Percentiles rank a stretch among this genome's conserved stretches.
Evolutionary conservation across 2,888 invertebrate genomes (phyloP).

Genomic region (Philhelius pedissequus): DNA sequence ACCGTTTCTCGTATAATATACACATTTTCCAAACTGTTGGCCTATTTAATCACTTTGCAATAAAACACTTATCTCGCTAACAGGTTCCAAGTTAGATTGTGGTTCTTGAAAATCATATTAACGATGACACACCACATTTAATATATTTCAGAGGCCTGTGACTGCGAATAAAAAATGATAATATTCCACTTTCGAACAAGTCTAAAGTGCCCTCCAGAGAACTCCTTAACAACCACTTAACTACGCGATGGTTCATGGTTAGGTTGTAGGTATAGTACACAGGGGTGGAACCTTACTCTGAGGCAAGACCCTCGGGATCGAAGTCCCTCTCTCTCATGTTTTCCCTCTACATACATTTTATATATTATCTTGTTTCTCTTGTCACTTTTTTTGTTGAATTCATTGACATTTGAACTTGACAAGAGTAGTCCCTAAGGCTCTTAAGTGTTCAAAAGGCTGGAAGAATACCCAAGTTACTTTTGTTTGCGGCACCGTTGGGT

Average conservation of each 20-base stretch:
- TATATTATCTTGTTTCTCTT: slow-evolving; percentile 2
- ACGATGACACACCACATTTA: slow-evolving; percentile 18
- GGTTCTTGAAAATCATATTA: background rate
- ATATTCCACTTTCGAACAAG: slow-evolving; percentile 15
- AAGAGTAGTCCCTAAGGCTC: slow-evolving; percentile 40
- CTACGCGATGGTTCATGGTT: slow-evolving; percentile 25
- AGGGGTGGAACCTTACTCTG: slow-evolving; percentile 26
- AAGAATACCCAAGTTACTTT: slow-evolving; percentile 16
- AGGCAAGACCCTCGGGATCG: slow-evolving; percentile 15
- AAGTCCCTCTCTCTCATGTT: slow-evolving; percentile 9
- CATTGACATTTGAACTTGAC: slow-evolving; percentile 67
- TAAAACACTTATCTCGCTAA: background rate
- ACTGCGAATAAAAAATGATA: slow-evolving; percentile 18
- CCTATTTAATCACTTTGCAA: background rate
- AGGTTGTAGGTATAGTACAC: too few species aligned
- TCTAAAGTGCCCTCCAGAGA: slow-evolving; percentile 30
- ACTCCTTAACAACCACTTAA: slow-evolving; percentile 41
- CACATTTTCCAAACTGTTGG: too few species aligned
- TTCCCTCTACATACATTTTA: too few species aligned
- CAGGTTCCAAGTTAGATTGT: too few species aligned
- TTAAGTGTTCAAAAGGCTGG: slow-evolving; percentile 36
- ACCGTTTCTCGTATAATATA: too few species aligned
- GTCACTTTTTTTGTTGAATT: slow-evolving; percentile 40
- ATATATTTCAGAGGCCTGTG: slow-evolving; percentile 3
- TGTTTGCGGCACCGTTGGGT: background rate